Percentiles rank a stretch among this genome's conserved stretches.
Conservation (phyloP, 2,888 invertebrate species). For the Aelia acuminata region DNA sequence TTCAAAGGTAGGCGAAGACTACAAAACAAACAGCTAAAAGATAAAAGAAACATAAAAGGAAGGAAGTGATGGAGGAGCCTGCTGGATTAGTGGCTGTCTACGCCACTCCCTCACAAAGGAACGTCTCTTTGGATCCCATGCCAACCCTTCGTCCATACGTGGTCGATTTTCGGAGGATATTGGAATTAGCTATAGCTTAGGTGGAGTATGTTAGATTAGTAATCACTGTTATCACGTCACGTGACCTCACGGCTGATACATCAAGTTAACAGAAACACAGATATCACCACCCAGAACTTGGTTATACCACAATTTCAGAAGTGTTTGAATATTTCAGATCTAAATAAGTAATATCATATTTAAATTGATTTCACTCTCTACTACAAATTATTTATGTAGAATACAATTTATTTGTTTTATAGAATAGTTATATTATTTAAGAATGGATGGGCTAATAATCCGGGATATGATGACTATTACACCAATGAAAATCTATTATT, state of each 20-base stretch:
- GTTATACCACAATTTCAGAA: no score
- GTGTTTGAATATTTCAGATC: no score
- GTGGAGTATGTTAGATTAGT: background rate
- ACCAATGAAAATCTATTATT: no score
- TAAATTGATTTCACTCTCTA: no score
- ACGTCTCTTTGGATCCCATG: background rate
- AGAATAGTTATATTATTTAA: no score
- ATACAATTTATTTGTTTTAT: no score
- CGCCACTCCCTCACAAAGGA: slow-evolving; percentile 8
- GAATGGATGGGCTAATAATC: no score
- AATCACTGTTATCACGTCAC: background rate
- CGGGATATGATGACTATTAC: no score
- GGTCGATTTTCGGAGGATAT: background rate
- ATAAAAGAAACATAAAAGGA: slow-evolving; percentile 8
- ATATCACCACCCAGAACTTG: no score
- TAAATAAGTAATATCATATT: no score
- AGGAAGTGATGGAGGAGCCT: background rate
- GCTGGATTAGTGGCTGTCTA: slow-evolving; percentile 5
- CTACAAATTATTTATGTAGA: no score
- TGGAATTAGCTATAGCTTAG: background rate
- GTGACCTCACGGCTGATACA: background rate
- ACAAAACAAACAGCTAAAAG: slow-evolving; percentile 16
- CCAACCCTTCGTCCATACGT: background rate
- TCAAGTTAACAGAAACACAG: no score
- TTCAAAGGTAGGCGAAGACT: background rate